These are phyloP conservation scores for Syngnathus scovelli DNA, from an alignment of 2,113 vertebrate species.

Conservation along the genomic window DNA sequence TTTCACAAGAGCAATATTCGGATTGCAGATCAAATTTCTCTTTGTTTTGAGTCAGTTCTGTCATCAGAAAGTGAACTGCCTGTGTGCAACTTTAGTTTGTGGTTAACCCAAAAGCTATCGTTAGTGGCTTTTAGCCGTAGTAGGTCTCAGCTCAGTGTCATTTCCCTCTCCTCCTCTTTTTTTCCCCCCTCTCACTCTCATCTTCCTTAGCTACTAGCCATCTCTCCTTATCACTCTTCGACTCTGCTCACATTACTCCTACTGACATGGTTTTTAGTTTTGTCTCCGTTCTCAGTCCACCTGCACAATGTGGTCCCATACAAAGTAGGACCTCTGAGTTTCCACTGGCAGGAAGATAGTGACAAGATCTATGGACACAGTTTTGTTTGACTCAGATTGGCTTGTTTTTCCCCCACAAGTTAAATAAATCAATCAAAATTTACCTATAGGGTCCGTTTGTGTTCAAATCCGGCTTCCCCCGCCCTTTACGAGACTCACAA, in stretches of 20 bases:
- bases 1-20: slow-evolving; percentile 13
- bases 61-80: slow-evolving; percentile 14
- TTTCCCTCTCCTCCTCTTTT: slow-evolving; percentile 27
- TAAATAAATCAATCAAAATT: too few relatives aligned
- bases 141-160: slow-evolving; percentile 8
- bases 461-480: slow-evolving; percentile 11
- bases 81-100: slow-evolving; percentile 9
- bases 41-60: slow-evolving; percentile 7
- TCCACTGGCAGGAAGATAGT: slow-evolving; percentile 20
- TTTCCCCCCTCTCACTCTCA: slow-evolving; percentile 52
- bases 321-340: slow-evolving; percentile 18
- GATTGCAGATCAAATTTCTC: slow-evolving; percentile 23
- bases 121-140: slow-evolving; percentile 6
- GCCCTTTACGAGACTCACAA: slow-evolving; percentile 24
- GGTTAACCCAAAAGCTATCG: slow-evolving; percentile 8
- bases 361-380: slow-evolving; percentile 33
- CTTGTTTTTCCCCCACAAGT: neutral
- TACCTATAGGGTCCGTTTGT: slow-evolving; percentile 3
- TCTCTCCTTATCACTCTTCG: slow-evolving; percentile 55
- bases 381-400: slow-evolving; percentile 13
- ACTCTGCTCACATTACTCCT: slow-evolving; percentile 50
- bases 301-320: slow-evolving; percentile 19
- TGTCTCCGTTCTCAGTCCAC: slow-evolving; percentile 38
- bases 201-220: slow-evolving; percentile 42
- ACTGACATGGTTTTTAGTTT: slow-evolving; percentile 47